phyloP scores from a whole-genome alignment of 2,113 vertebrate species.

The Pterocles gutturalis region DNA sequence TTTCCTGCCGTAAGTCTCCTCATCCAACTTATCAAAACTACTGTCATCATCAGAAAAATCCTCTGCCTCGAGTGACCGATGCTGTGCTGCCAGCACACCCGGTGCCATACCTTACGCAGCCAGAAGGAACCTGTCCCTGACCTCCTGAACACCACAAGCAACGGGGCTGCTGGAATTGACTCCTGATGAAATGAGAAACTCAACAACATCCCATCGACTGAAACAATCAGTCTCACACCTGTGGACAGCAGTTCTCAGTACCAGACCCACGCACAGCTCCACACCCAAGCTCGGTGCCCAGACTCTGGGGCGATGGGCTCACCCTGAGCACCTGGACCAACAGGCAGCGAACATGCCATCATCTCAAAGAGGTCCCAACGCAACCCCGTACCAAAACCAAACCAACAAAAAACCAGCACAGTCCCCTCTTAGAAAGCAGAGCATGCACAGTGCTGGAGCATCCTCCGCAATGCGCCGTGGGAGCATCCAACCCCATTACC shows the following conservation, averaged over 20 bases:
- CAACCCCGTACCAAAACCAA: background rate
- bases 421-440: background rate
- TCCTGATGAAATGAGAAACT: background rate
- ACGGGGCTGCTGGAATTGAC: background rate
- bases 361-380: background rate
- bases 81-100: background rate
- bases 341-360: rapidly evolving
- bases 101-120: background rate
- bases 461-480: background rate
- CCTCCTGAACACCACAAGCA: background rate
- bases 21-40: background rate
- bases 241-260: background rate
- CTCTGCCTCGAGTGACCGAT: rapidly evolving
- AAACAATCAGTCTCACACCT: rapidly evolving
- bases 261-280: background rate
- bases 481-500: background rate
- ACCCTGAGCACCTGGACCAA: background rate
- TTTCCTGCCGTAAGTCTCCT: background rate
- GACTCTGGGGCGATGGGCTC: background rate
- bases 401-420: background rate
- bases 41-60: background rate
- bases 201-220: background rate
- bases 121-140: background rate
- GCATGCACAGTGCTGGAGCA: background rate
- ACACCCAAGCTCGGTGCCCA: rapidly evolving